Percentiles rank a stretch among this genome's conserved stretches.
Conservation (phyloP, 2,797 vertebrate genomes). For the Amblyopsis hoosieri region DNA sequence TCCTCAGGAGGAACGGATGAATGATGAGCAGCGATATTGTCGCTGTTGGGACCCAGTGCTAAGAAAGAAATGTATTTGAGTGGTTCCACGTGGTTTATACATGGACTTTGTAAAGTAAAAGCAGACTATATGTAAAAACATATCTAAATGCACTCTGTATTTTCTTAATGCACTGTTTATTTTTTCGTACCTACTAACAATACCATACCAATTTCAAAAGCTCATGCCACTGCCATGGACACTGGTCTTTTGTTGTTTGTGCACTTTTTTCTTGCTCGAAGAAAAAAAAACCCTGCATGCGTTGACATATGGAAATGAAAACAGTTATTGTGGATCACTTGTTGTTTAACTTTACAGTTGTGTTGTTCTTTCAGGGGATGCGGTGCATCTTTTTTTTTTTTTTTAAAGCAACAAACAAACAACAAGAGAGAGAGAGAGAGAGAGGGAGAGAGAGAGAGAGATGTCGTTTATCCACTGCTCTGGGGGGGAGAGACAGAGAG, state of each 20-base stretch:
- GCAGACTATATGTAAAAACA: conserved; percentile 53
- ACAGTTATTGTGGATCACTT: conserved; percentile 66
- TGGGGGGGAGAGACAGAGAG: conserved; percentile 20
- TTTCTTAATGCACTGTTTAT: conserved; percentile 74
- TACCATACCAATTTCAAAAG: conserved; percentile 65
- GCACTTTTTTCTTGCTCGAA: conserved; percentile 73
- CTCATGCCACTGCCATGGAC: conserved; percentile 81
- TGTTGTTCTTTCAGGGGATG: conserved; percentile 57
- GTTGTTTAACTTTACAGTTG: conserved; percentile 61
- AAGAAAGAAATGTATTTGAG: too few relatives aligned
- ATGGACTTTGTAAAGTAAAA: conserved; percentile 47
- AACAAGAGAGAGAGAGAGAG: conserved; percentile 2
- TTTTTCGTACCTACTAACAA: conserved; percentile 62
- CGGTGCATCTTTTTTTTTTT: conserved; percentile 46
- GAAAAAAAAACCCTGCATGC: conserved; percentile 69
- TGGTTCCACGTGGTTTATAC: conserved; percentile 24
- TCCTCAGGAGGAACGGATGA: too few relatives aligned
- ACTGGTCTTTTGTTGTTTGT: conserved; percentile 69
- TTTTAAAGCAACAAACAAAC: conserved; percentile 36
- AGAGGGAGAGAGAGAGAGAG: conserved; percentile 20
- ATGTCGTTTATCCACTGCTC: conserved; percentile 48
- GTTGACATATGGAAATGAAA: conserved; percentile 74
- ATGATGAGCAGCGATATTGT: too few relatives aligned
- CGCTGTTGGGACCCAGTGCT: not conserved
- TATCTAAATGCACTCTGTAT: conserved; percentile 74